Percentiles rank a stretch among this genome's conserved stretches.
These are phyloP conservation scores for Lichenostomus cassidix DNA, from an alignment of 2,113 vertebrate species.

Conservation along the genomic window DNA sequence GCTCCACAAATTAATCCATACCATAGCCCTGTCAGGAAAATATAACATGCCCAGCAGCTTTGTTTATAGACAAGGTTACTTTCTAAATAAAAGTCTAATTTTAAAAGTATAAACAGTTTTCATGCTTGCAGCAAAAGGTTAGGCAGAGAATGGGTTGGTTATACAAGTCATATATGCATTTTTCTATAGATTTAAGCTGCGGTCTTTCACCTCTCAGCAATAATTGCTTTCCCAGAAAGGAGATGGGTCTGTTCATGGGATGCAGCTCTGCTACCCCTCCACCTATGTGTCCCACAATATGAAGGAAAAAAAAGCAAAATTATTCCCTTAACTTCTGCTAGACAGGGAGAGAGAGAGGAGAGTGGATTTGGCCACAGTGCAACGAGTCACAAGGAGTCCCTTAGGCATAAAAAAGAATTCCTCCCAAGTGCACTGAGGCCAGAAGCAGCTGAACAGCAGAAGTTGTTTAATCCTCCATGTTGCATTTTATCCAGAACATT, in stretches of 20 bases:
- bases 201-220: not conserved
- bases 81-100: not conserved
- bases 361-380: not conserved
- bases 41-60: not conserved
- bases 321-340: not conserved
- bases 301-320: not conserved
- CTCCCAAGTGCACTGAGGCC: not conserved
- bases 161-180: not conserved
- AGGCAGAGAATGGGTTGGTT: not conserved
- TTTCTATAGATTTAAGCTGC: not conserved
- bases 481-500: conserved; percentile 43
- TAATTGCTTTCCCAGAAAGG: not conserved
- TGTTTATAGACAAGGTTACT: not conserved
- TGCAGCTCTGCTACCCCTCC: not conserved
- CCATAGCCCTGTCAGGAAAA: not conserved
- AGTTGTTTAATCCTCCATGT: not conserved
- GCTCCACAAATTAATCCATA: not conserved
- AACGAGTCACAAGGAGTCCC: not conserved
- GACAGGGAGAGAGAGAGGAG: not conserved
- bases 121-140: not conserved
- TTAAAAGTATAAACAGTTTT: not conserved
- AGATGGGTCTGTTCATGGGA: not conserved
- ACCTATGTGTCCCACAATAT: accelerated
- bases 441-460: conserved; percentile 1
- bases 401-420: not conserved